phyloP scores from a whole-genome alignment of 2,797 vertebrate genomes.

The Neoniphon sammara region DNA sequence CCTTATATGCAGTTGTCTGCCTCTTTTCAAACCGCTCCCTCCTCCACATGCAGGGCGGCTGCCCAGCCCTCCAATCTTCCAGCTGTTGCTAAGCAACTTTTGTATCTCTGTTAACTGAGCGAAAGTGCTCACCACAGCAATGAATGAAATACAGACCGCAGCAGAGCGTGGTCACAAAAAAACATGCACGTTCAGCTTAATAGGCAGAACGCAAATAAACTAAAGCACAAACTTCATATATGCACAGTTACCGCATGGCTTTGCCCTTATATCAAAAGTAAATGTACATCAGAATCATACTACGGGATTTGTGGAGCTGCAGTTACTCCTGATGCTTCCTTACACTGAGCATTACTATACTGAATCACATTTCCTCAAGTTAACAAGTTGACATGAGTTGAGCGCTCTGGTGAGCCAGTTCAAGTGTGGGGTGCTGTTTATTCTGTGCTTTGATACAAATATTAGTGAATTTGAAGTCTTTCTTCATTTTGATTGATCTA shows the following conservation, averaged over 20 bases:
- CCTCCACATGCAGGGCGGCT: neutral
- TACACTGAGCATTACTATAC: neutral
- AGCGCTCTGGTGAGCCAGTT: too few species aligned
- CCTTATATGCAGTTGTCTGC: neutral
- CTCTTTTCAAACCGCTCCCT: neutral
- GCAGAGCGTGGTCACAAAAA: neutral
- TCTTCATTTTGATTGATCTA: too few species aligned
- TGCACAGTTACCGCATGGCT: neutral
- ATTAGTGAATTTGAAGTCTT: too few species aligned
- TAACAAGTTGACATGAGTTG: too few species aligned
- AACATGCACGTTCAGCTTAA: neutral
- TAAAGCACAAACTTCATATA: neutral
- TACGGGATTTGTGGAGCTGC: neutral
- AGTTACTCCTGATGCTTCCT: neutral
- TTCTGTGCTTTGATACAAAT: too few species aligned
- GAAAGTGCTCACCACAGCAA: neutral
- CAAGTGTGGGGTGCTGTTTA: too few species aligned
- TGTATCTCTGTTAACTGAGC: conserved; percentile 16
- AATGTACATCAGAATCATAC: neutral
- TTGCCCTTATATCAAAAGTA: neutral
- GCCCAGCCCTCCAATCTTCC: conserved; percentile 11
- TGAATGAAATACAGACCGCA: neutral
- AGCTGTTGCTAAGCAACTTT: conserved; percentile 43
- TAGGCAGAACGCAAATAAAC: neutral
- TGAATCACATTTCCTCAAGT: neutral